Evolutionary conservation across 2,888 invertebrate species (phyloP), one percentile per base, ranked within the genome.

Genomic region (Pseudococcus longispinus): DNA sequence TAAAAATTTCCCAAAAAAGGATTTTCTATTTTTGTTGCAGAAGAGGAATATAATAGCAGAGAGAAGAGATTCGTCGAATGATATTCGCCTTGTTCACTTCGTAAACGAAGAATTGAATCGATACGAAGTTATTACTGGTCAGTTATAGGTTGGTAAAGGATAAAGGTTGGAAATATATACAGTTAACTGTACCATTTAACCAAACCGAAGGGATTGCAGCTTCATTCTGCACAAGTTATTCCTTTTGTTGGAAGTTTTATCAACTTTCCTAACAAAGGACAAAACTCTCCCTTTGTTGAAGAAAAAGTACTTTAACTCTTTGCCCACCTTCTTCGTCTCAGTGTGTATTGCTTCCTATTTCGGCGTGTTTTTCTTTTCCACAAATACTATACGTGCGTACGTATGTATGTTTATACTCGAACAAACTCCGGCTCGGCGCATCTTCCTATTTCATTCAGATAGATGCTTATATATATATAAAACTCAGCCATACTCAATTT

Each of bases 201-300:
- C 85, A 85, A 85, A 85, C 42, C 85, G 85, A 85, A 85, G 85
- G 85, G 85, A 85, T 85, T 85, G 85, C 85, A 60, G 60, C 85
- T 85, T 85, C 85, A 85, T 42, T 80, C 77, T 42, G 77, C 85
- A 85, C 60, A 85, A 85, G 65, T 85, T 85, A 85, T 85, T 65
- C 85, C 85, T 85, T 85, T 85, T 85, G 84, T 84, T 85, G 85
- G 85, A 85, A 85, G 60, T 85, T 85, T 85, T 85, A 85, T 85
- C 85, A 85, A 85, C 85, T 85, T 85, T 85, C 42, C 65, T 42
- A 85, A 60, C 60, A 85, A 85, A 85, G 85, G 85, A 85, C 85
- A 85, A 60, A 37, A 85, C 60, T 85, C 74, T 70, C 23, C 23
- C 55, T 84, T 70, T 70, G 77, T 80, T 20, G 77, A 80, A 70